A percentile compares a stretch with the other conserved stretches of the same genome.
Conservation (phyloP, 2,113 vertebrate genomes). For the Anser cygnoides region DNA sequence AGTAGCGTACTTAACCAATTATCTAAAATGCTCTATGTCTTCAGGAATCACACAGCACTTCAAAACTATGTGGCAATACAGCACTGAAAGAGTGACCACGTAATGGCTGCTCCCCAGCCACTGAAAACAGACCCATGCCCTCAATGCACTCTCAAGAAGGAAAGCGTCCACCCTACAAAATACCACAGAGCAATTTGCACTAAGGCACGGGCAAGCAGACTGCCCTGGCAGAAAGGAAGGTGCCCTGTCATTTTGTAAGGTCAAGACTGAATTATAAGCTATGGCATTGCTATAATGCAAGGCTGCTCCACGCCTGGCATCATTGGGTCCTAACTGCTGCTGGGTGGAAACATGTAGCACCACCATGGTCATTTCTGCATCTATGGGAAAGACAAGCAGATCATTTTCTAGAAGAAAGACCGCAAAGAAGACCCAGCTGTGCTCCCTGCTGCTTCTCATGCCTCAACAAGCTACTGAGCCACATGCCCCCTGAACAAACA, state of each 20-base stretch:
- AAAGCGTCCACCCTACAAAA: background rate
- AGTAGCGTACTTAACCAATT: background rate
- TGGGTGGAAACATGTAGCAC: background rate
- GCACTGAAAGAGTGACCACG: background rate
- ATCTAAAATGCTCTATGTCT: background rate
- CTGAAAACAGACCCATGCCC: background rate
- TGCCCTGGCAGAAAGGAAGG: background rate
- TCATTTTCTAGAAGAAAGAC: background rate
- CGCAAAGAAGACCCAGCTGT: background rate
- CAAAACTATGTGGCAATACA: background rate
- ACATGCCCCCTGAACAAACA: background rate
- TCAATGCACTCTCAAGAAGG: background rate
- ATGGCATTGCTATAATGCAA: background rate
- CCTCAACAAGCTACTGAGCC: background rate
- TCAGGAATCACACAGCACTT: background rate
- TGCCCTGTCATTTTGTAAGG: background rate
- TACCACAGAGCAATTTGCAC: background rate
- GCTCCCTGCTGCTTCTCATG: background rate
- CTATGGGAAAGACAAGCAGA: background rate
- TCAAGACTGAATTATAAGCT: background rate
- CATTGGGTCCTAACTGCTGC: background rate
- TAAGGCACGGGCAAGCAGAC: background rate
- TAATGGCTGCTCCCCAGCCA: background rate
- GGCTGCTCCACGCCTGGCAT: background rate
- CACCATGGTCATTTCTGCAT: rapidly evolving